Conservation (phyloP, 2,888 invertebrate genomes). For the Eledona agricola region DNA sequence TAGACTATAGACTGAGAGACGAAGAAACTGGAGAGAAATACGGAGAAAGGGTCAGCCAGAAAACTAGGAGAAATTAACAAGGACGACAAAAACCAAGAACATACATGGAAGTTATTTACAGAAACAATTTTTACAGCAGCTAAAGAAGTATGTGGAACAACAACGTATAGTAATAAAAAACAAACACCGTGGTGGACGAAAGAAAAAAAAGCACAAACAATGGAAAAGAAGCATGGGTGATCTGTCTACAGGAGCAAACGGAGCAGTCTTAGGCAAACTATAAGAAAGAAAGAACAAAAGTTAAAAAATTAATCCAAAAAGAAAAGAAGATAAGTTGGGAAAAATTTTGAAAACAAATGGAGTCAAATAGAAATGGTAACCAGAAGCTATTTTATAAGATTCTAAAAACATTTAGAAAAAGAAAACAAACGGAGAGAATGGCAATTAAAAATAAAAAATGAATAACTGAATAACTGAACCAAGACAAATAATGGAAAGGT, state of each 20-base stretch:
- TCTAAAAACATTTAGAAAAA: conserved; percentile 8
- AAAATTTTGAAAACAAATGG: conserved; percentile 9
- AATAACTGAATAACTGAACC: not conserved
- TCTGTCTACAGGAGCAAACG: not conserved
- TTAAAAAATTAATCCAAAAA: conserved; percentile 3
- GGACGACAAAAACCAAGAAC: not conserved
- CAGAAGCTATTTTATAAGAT: conserved; percentile 6
- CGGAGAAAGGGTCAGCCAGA: not conserved
- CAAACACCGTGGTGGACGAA: conserved; percentile 19
- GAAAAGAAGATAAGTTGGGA: conserved; percentile 7
- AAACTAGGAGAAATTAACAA: not conserved
- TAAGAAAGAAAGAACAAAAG: conserved; percentile 6
- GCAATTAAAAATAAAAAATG: conserved; percentile 2
- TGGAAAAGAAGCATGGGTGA: not conserved
- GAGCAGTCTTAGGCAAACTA: not conserved
- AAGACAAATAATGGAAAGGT: conserved; percentile 1
- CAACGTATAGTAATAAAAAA: conserved; percentile 6
- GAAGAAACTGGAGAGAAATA: conserved; percentile 1
- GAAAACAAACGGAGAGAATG: conserved; percentile 1
- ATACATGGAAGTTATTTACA: conserved; percentile 4
- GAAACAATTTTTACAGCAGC: conserved; percentile 7
- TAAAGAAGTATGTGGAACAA: conserved; percentile 3
- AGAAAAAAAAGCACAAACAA: no score
- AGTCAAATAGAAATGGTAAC: conserved; percentile 6
- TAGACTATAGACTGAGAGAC: not conserved